Base-by-base conservation (phyloP, 1,140 invertebrate genomes). In the Aphelenchoides fujianensis region DNA sequence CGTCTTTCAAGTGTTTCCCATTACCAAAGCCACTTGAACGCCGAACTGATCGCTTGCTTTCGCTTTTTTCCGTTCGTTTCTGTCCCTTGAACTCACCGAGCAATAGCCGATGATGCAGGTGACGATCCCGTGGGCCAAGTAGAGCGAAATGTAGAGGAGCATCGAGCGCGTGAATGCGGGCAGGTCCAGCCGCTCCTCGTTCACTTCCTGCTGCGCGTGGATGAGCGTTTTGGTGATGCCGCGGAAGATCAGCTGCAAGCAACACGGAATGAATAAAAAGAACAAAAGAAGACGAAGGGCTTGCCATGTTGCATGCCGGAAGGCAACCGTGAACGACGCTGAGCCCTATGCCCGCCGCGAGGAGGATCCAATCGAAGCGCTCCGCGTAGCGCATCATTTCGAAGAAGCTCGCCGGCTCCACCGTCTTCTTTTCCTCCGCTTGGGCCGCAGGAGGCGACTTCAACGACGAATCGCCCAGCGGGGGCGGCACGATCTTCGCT, bases 231-330 rank as follows among this genome's bases (percentile, higher is more conserved):
- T 3, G 3, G 30, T 63, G 7, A 63, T 63, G 16, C 61, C 61
- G 23, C 61, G 61, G 28, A 63, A 63, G 52, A 63, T 63, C n/a
- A 63, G 9, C n/a, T n/a, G n/a, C n/a, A n/a, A n/a, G n/a, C n/a
- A n/a, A n/a, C n/a, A n/a, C n/a, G n/a, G n/a, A n/a, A n/a, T n/a
- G n/a, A n/a, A n/a, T n/a, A n/a, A n/a, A n/a, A n/a, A n/a, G n/a
- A n/a, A n/a, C n/a, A n/a, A n/a, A n/a, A n/a, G n/a, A n/a, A n/a
- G n/a, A n/a, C n/a, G n/a, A n/a, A n/a, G n/a, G n/a, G n/a, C n/a
- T n/a, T n/a, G n/a, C n/a, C 31, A 34, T 41, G 30, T 63, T 63
- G 31, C 7, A 41, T 7, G 61, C 3, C 7, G 61, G 16, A 3
- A 63, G 30, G 7, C 16, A 34, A 3, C 61, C 61, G 7, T 34